Base-by-base conservation (phyloP, 2,888 invertebrate species). In the Myathropa florea region DNA sequence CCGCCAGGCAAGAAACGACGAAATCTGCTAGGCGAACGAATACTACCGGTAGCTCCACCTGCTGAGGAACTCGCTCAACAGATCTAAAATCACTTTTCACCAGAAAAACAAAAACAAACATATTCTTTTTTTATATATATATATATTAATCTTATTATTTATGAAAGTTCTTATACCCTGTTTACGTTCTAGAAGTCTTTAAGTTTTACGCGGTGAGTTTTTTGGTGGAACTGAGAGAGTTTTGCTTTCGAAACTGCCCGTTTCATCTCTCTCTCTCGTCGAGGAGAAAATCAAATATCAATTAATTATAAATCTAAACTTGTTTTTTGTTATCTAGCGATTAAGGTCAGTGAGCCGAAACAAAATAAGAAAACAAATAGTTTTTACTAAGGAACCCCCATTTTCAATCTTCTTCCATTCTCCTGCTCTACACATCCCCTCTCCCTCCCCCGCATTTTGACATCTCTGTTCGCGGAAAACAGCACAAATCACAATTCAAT, bases 131-230 rank as follows among this genome's bases (percentile, higher is more conserved):
- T 30, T 68, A 55, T 55, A 57, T 33, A 67, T 36, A 67, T 18
- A 33, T 71, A 81, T 63, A 75, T 83, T 83, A 78, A 78, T 61
- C 79, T 83, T 82, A 86, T 83, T 86, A 86, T 86, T 86, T 86
- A 86, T 86, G 46, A 86, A 86, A 64, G 61, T 82, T 86, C 78
- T 85, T 64, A 78, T 65, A n/a, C n/a, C 53, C 55, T 78, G 81
- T 81, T 78, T 79, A 73, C 53, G 28, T 57, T 64, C 60, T 70
- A 78, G 46, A 59, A 85, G 70, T 26, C 63, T 46, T 39, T 83
- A 79, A 79, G 79, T 75, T 83, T 61, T 65, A 72, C n/a, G 72
- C 53, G 79, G 57, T 68, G 61, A 67, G 75, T 71, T 76, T 7
- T 9, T n/a, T 67, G 72, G 53, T 82, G 73, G 68, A 81, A 75